These are phyloP conservation scores for Colaptes auratus DNA, from an alignment of 2,113 vertebrate genomes.

Conservation along the genomic window DNA sequence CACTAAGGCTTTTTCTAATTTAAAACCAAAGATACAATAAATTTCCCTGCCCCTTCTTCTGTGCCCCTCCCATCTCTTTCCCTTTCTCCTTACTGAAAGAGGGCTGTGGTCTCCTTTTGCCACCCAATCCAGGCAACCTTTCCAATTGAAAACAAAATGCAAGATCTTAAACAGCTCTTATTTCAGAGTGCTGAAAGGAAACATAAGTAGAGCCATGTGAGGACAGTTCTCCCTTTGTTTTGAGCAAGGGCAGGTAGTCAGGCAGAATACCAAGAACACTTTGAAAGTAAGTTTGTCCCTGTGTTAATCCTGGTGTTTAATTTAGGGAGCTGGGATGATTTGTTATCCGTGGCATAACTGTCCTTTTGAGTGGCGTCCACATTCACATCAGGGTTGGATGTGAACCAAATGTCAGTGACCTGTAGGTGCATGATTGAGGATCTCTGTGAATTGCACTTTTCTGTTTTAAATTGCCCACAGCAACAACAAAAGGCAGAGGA, in stretches of 20 bases:
- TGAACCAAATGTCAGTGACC: neutral
- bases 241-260: neutral
- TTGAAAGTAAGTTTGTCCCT: slow-evolving; percentile 7
- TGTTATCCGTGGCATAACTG: neutral
- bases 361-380: neutral
- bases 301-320: neutral
- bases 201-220: neutral
- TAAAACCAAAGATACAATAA: neutral
- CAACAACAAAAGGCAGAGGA: neutral
- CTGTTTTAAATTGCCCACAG: neutral
- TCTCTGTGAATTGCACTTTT: neutral
- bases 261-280: neutral
- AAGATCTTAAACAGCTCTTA: neutral
- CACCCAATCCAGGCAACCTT: neutral
- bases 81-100: neutral
- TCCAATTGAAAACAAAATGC: slow-evolving; percentile 8
- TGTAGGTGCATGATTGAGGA: neutral
- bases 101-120: neutral
- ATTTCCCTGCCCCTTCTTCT: neutral
- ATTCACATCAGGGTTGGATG: neutral
- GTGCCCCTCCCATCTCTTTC: neutral
- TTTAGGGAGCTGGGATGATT: neutral
- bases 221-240: slow-evolving; percentile 36
- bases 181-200: slow-evolving; percentile 27
- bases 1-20: neutral